Conservation (phyloP, 1,140 invertebrate genomes). For the Paramacrobiotus metropolitanus region DNA sequence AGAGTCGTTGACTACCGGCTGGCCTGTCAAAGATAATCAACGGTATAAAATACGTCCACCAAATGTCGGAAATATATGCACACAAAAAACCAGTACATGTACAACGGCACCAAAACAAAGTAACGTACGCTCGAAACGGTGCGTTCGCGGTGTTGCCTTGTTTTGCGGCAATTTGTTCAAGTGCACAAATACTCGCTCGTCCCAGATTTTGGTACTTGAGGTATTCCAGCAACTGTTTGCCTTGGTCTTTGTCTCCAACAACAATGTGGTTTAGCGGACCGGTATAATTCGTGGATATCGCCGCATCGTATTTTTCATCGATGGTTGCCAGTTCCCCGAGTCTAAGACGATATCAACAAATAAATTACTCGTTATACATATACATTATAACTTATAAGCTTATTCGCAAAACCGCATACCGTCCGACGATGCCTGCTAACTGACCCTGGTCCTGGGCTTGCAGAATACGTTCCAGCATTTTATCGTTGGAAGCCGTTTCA, state of each 20-base stretch:
- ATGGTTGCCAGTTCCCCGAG: neutral
- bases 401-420: too few species aligned
- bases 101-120: too few species aligned
- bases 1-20: slow-evolving; percentile 46
- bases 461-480: neutral
- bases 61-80: too few species aligned
- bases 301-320: slow-evolving; percentile 48
- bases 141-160: slow-evolving; percentile 9
- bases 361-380: neutral
- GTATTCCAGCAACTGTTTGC: slow-evolving; percentile 53
- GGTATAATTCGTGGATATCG: slow-evolving; percentile 77
- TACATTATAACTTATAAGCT: too few species aligned
- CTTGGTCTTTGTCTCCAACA: slow-evolving; percentile 62
- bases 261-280: slow-evolving; percentile 63
- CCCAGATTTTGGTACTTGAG: slow-evolving; percentile 47
- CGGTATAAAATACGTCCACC: too few species aligned
- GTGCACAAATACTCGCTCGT: slow-evolving; percentile 30
- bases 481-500: neutral
- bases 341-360: neutral
- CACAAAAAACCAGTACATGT: too few species aligned
- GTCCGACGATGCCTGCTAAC: slow-evolving; percentile 56
- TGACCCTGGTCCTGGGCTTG: neutral
- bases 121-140: slow-evolving; percentile 10
- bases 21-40: too few species aligned
- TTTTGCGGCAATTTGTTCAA: slow-evolving; percentile 30